Evolutionary conservation across 1,140 invertebrate genomes (phyloP).

Genomic region (Heliconius melpomene): DNA sequence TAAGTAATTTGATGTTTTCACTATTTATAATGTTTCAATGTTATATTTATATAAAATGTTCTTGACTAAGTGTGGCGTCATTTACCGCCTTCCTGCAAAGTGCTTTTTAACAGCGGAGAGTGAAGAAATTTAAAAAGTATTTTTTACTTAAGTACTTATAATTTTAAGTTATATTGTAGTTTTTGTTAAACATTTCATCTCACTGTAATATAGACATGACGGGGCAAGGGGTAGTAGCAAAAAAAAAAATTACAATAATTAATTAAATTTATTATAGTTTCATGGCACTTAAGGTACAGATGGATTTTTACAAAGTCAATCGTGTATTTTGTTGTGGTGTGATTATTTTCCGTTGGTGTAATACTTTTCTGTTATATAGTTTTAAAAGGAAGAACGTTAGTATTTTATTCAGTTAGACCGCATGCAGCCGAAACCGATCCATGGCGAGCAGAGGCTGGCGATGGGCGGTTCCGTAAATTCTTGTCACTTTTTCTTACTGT

Average conservation of each 20-base stretch:
- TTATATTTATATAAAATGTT: too few species aligned
- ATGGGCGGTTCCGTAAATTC: conserved; percentile 34
- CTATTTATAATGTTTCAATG: too few species aligned
- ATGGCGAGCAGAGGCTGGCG: conserved; percentile 43
- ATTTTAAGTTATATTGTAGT: too few species aligned
- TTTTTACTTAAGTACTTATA: too few species aligned
- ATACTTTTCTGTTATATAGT: not conserved
- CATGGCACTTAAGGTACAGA: conserved; percentile 7
- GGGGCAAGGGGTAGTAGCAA: too few species aligned
- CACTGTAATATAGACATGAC: too few species aligned
- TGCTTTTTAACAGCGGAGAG: too few species aligned
- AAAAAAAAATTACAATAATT: not conserved
- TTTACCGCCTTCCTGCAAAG: too few species aligned
- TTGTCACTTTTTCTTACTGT: conserved; percentile 67
- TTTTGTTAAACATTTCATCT: too few species aligned
- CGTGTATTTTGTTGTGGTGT: not conserved
- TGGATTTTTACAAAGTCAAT: not conserved
- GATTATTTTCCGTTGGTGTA: not conserved
- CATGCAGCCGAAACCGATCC: conserved; percentile 50
- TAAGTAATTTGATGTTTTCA: too few species aligned
- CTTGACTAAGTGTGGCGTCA: too few species aligned
- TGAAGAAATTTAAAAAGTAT: too few species aligned
- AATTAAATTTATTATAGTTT: not conserved
- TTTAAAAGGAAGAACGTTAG: not conserved
- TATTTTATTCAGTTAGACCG: conserved; percentile 38